These are phyloP conservation scores for Pristionchus entomophagus DNA, from an alignment of 2,888 invertebrate genomes.

Conservation along the genomic window DNA sequence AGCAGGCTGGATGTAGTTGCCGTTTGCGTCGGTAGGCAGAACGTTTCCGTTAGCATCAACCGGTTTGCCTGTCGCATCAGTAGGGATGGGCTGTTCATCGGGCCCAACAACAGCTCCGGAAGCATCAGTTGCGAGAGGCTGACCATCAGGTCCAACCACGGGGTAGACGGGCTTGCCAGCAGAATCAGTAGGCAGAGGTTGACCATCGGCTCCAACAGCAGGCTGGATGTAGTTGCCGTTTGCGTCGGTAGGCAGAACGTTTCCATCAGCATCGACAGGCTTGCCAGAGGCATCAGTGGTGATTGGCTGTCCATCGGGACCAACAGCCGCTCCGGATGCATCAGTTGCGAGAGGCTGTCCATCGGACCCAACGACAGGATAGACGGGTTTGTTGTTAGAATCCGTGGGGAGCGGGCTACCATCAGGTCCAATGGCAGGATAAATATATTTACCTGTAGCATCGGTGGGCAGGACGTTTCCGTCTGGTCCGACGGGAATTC, in stretches of 20 bases:
- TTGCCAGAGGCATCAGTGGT: slow-evolving; percentile 55
- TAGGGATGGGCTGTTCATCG: slow-evolving; percentile 49
- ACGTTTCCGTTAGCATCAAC: slow-evolving; percentile 53
- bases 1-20: slow-evolving; percentile 50
- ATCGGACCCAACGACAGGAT: slow-evolving; percentile 47
- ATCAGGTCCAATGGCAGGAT: slow-evolving; percentile 48
- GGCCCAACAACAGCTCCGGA: slow-evolving; percentile 42
- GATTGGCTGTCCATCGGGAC: slow-evolving; percentile 47
- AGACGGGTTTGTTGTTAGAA: slow-evolving; percentile 42
- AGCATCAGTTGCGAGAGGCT: slow-evolving; percentile 54
- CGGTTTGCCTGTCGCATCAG: slow-evolving; percentile 53
- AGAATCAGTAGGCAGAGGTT: slow-evolving; percentile 57
- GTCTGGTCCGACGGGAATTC: slow-evolving; percentile 23
- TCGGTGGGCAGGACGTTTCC: slow-evolving; percentile 58
- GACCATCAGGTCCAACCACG: slow-evolving; percentile 53
- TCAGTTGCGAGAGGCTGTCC: slow-evolving; percentile 31
- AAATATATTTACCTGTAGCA: slow-evolving; percentile 55
- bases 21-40: slow-evolving; percentile 58
- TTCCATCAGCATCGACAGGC: slow-evolving; percentile 57
- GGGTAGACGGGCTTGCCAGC: neutral
- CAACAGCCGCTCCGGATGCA: slow-evolving; percentile 30
- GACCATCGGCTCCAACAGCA: slow-evolving; percentile 55
- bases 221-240: slow-evolving; percentile 57
- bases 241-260: slow-evolving; percentile 53
- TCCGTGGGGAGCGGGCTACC: slow-evolving; percentile 49